Conservation (phyloP, 2,797 vertebrate species). For the Fistularia commersonii region DNA sequence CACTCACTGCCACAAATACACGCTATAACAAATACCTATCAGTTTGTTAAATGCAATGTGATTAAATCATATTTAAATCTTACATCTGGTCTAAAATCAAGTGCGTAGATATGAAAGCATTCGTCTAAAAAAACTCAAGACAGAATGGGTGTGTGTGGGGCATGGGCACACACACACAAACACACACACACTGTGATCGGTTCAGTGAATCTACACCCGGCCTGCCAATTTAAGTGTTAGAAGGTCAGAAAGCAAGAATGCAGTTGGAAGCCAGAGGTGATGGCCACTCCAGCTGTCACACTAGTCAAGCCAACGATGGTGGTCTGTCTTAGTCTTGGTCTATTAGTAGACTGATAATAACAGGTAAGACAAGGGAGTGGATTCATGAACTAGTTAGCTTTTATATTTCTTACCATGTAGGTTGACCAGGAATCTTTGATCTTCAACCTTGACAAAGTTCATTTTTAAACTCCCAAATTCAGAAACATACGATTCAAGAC, state of each 20-base stretch:
- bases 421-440: too few relatives aligned
- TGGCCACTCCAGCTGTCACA: constrained; percentile 50
- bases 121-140: background rate
- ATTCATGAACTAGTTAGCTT: too few relatives aligned
- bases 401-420: too few relatives aligned
- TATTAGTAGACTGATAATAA: constrained; percentile 19
- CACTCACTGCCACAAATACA: constrained; percentile 25
- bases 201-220: constrained; percentile 24
- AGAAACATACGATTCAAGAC: constrained; percentile 2
- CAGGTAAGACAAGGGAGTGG: background rate
- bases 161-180: background rate
- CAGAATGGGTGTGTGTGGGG: background rate
- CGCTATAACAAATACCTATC: constrained; percentile 13
- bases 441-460: constrained; percentile 7
- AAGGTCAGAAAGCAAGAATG: constrained; percentile 57
- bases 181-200: too few relatives aligned
- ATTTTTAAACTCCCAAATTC: background rate
- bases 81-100: too few relatives aligned
- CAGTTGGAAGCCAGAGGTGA: constrained; percentile 56
- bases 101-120: too few relatives aligned
- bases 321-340: too few relatives aligned
- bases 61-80: too few relatives aligned
- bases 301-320: constrained; percentile 15
- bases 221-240: constrained; percentile 48
- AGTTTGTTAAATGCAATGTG: too few relatives aligned